A percentile compares a stretch with the other conserved stretches of the same genome.
These are phyloP conservation scores for Acanthosepion pharaonis DNA, from an alignment of 2,888 invertebrate species.

Conservation along the genomic window DNA sequence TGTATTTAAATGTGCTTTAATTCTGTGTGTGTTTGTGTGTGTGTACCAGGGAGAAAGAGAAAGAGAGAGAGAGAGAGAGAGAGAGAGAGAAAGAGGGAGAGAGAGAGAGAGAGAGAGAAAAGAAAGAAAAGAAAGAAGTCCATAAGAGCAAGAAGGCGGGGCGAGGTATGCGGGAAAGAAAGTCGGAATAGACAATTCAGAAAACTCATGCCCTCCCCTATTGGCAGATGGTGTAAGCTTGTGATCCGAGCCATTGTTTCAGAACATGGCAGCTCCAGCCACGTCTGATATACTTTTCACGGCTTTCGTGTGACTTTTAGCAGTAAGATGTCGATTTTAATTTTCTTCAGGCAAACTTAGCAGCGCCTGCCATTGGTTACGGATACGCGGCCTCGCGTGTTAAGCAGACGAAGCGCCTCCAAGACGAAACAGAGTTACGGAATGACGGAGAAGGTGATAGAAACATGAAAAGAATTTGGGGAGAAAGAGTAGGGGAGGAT, in stretches of 20 bases:
- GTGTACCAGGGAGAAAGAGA: no score
- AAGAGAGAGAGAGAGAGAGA: background rate
- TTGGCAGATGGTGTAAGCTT: constrained; percentile 42
- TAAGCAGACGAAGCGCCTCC: background rate
- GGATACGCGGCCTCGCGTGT: constrained; percentile 4
- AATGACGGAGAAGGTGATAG: background rate
- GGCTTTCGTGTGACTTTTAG: constrained; percentile 42
- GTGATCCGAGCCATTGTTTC: background rate
- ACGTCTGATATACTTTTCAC: constrained; percentile 44
- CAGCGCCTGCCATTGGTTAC: background rate
- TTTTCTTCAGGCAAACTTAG: constrained; percentile 38
- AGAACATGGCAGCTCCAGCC: background rate
- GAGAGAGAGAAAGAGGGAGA: no score
- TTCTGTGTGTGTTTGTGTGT: background rate
- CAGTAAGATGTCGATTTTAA: constrained; percentile 24
- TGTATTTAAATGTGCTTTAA: no score
- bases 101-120: background rate
- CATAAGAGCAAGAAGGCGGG: background rate
- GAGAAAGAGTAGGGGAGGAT: no score
- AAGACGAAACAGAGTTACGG: background rate
- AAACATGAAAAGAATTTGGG: no score
- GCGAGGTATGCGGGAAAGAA: background rate
- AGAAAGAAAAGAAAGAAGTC: background rate
- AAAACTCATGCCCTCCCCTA: background rate
- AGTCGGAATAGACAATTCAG: background rate